Evolutionary conservation across 2,113 vertebrate species (phyloP).

Genomic region (Beaufortia kweichowensis): DNA sequence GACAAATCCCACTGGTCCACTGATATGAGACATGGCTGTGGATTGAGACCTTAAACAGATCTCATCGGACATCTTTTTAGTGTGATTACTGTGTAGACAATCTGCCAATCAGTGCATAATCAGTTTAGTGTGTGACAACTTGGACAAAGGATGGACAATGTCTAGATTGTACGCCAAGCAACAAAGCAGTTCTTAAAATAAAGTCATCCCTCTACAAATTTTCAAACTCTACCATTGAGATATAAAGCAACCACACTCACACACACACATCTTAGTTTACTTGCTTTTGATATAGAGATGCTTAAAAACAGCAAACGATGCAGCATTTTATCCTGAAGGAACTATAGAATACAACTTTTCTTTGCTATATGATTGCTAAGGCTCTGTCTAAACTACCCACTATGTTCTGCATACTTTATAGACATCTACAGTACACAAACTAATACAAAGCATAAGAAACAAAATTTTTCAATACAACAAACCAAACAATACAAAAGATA

Average conservation of each 20-base stretch:
- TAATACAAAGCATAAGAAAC: slow-evolving; percentile 24
- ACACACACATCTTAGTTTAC: neutral
- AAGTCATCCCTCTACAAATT: slow-evolving; percentile 14
- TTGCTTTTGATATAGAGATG: slow-evolving; percentile 16
- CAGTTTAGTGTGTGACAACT: slow-evolving; percentile 65
- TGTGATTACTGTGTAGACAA: slow-evolving; percentile 39
- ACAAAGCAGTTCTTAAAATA: slow-evolving; percentile 40
- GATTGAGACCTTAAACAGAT: slow-evolving; percentile 27
- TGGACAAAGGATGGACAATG: slow-evolving; percentile 50
- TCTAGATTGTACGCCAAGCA: slow-evolving; percentile 47
- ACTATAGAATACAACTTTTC: slow-evolving; percentile 8
- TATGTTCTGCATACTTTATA: slow-evolving; percentile 33
- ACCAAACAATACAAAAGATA: slow-evolving; percentile 4
- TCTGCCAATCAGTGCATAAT: slow-evolving; percentile 59
- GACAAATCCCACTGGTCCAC: slow-evolving; percentile 50
- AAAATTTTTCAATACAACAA: slow-evolving; percentile 17
- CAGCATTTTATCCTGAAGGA: slow-evolving; percentile 22
- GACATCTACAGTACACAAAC: slow-evolving; percentile 32
- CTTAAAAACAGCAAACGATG: slow-evolving; percentile 2
- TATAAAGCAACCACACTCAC: neutral
- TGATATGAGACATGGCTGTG: slow-evolving; percentile 17
- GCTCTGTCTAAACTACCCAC: slow-evolving; percentile 24
- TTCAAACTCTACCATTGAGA: slow-evolving; percentile 10
- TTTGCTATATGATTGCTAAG: slow-evolving; percentile 10
- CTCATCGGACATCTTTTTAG: slow-evolving; percentile 36